phyloP scores from a whole-genome alignment of 2,113 vertebrate species.

The Pseudorhombus dupliciocellatus region DNA sequence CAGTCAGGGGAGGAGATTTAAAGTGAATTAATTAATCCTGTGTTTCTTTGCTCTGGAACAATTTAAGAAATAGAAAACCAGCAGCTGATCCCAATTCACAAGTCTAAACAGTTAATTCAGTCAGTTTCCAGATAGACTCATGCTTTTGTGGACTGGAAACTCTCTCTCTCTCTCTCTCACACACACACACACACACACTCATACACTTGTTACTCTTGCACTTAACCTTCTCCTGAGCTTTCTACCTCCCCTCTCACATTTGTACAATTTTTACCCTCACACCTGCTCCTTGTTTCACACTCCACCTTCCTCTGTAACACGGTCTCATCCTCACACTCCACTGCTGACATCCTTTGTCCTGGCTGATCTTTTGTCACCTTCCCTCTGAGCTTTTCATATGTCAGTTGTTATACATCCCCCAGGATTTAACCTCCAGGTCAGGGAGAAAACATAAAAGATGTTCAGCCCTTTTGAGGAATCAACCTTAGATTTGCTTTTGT shows the following conservation, averaged over 20 bases:
- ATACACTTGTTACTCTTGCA: constrained; percentile 8
- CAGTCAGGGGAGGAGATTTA: no score
- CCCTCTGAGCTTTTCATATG: constrained; percentile 23
- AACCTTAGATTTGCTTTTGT: not conserved
- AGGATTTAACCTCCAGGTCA: constrained; percentile 22
- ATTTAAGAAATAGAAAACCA: not conserved
- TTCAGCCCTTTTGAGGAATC: constrained; percentile 14
- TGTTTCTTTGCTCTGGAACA: not conserved
- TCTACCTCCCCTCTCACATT: constrained; percentile 28
- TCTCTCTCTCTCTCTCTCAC: not conserved
- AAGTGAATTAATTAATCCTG: not conserved
- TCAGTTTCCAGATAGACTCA: not conserved
- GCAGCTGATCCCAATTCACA: not conserved
- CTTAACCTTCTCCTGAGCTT: constrained; percentile 46
- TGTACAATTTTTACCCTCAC: constrained; percentile 49
- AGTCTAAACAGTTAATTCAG: not conserved
- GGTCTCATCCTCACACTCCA: constrained; percentile 33
- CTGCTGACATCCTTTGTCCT: constrained; percentile 40
- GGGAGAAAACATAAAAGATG: not conserved
- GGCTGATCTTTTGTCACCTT: constrained; percentile 39
- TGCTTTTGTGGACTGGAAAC: not conserved
- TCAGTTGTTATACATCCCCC: constrained; percentile 25
- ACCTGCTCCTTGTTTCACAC: constrained; percentile 64
- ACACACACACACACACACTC: no score
- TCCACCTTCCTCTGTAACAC: constrained; percentile 40